phyloP scores from a whole-genome alignment of 2,797 vertebrate genomes.

The Thripadectes ignobilis region DNA sequence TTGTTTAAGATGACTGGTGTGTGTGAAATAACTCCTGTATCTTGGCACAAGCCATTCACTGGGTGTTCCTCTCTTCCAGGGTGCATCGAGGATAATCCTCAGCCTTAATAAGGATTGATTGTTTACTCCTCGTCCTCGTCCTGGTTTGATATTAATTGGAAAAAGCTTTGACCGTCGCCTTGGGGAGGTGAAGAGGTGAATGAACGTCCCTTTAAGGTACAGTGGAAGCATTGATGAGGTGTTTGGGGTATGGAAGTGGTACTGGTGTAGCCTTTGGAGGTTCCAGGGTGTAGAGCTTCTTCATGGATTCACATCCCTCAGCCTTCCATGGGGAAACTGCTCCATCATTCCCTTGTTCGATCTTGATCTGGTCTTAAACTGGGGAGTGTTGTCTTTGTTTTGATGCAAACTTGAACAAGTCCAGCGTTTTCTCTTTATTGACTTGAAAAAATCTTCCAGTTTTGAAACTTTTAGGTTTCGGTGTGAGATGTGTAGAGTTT shows the following conservation, averaged over 20 bases:
- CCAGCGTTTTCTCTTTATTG: not conserved
- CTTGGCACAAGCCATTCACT: not conserved
- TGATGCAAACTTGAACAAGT: not conserved
- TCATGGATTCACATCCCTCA: not conserved
- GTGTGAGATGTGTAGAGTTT: not conserved
- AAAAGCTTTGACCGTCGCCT: not conserved
- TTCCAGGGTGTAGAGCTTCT: not conserved
- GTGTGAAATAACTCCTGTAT: fast-evolving
- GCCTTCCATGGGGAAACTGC: fast-evolving
- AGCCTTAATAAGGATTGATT: conserved; percentile 34
- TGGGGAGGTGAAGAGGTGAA: not conserved
- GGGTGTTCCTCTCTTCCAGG: not conserved
- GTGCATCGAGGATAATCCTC: not conserved
- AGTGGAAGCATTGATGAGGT: not conserved
- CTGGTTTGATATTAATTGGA: fast-evolving
- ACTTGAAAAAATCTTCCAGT: not conserved
- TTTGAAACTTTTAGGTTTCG: not conserved
- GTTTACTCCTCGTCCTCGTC: not conserved
- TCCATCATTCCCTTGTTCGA: fast-evolving
- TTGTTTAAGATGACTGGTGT: not conserved
- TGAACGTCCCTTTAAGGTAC: conserved; percentile 42
- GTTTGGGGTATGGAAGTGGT: not conserved
- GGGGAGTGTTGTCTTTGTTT: not conserved
- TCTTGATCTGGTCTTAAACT: fast-evolving
- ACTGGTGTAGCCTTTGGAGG: not conserved